Evolutionary conservation across 1,140 invertebrate genomes (phyloP), one percentile per base, ranked within the genome.

Genomic region (Vanessa atalanta): DNA sequence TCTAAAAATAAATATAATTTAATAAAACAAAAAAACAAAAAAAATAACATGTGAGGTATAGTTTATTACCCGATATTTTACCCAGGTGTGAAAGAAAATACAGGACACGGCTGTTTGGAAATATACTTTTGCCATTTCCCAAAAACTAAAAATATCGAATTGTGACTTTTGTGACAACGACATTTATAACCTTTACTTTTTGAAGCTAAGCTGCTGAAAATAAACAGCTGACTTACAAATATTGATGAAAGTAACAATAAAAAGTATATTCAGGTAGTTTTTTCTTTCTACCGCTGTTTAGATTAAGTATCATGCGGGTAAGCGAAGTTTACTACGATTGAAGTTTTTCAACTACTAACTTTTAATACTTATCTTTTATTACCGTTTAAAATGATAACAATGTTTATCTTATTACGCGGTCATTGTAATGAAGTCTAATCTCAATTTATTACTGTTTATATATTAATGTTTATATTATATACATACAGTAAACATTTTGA

Each of bases 251-350:
- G 31, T 23, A 23, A 26, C 2, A 37, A 31, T 2, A n/a, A 37
- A 61, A 31, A 57, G 13, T 57, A 12, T 23, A 57, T 26, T 37
- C 57, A 61, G 57, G 57, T 61, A 61, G 26, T n/a, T 61, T 55
- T 61, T 61, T 37, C 14, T 37, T 31, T 14, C 57, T 15, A 13
- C 57, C 31, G 57, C 57, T 61, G 57, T n/a, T 61, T 31, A 61
- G 31, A 37, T 15, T 61, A 31, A 31, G 23, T 61, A 61, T 61
- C 13, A 61, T 61, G 57, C 26, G 57, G 57, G 57, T 61, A 61
- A 61, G 57, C 26, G 57, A 37, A 37, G 53, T 26, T 26, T 15
- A 61, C 31, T 61, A 57, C 20, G 50, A 16, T 57, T 26, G 3
- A 20, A 57, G 7, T 26, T 1, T 23, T 1, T 20, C 20, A 20